Percentiles rank a stretch among this genome's conserved stretches.
These are phyloP conservation scores for Embidobia sp. DNA, from an alignment of 2,888 invertebrate genomes.

Conservation along the genomic window DNA sequence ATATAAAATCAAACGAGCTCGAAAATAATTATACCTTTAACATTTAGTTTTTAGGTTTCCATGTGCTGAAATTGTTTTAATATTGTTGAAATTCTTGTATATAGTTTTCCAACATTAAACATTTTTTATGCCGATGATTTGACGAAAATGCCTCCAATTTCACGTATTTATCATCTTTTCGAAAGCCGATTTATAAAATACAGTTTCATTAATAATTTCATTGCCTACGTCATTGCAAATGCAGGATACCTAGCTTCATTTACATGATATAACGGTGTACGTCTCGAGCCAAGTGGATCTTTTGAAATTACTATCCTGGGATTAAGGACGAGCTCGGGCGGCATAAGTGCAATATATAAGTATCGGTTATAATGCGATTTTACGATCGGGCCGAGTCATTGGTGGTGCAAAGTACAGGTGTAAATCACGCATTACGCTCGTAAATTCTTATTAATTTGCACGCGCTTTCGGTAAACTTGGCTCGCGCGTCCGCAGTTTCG, in stretches of 20 bases:
- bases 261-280: constrained; percentile 46
- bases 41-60: too few species aligned
- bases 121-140: too few species aligned
- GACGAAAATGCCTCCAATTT: too few species aligned
- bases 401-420: constrained; percentile 49
- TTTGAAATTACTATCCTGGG: constrained; percentile 52
- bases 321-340: constrained; percentile 42
- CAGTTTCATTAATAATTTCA: too few species aligned
- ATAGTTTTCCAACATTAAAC: too few species aligned
- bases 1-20: too few species aligned
- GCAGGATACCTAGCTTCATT: constrained; percentile 38
- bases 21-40: too few species aligned
- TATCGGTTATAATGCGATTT: constrained; percentile 59
- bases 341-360: constrained; percentile 28
- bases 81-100: too few species aligned
- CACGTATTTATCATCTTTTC: too few species aligned
- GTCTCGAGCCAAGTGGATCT: constrained; percentile 50
- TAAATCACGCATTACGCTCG: constrained; percentile 54
- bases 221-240: constrained; percentile 2
- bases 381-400: constrained; percentile 49
- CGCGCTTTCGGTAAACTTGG: constrained; percentile 42
- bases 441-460: constrained; percentile 60
- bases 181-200: too few species aligned
- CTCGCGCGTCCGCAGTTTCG: constrained; percentile 15
- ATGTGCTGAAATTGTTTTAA: too few species aligned